Evolutionary conservation across 2,888 invertebrate genomes (phyloP).

Genomic region (Morpho deidamia): DNA sequence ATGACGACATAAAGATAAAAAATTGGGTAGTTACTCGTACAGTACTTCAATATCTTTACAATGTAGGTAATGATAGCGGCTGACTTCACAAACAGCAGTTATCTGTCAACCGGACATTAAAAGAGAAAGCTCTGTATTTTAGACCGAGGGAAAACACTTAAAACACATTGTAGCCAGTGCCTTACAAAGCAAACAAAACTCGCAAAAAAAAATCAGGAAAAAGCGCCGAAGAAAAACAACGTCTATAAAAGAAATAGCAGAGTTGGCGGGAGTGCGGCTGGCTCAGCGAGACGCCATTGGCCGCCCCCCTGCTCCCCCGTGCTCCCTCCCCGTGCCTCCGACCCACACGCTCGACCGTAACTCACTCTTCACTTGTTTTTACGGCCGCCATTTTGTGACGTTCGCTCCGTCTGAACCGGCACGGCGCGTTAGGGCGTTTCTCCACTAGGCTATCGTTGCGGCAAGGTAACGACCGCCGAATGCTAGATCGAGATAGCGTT

Average conservation of each 20-base stretch:
- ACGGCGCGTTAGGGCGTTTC: slow-evolving; percentile 10
- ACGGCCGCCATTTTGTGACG: slow-evolving; percentile 78
- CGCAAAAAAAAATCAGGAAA: slow-evolving; percentile 69
- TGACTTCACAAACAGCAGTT: slow-evolving; percentile 19
- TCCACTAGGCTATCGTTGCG: slow-evolving; percentile 6
- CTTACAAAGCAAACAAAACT: slow-evolving; percentile 74
- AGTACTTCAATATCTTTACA: slow-evolving; percentile 10
- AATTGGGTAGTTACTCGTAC: not conserved
- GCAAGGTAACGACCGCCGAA: not conserved
- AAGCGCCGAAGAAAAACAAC: slow-evolving; percentile 73
- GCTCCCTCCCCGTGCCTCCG: slow-evolving; percentile 32
- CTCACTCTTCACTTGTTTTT: slow-evolving; percentile 79
- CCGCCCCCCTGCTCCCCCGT: slow-evolving; percentile 36
- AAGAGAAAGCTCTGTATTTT: slow-evolving; percentile 33
- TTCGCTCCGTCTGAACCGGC: slow-evolving; percentile 42
- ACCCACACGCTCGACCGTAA: slow-evolving; percentile 53
- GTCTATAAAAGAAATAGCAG: slow-evolving; percentile 75
- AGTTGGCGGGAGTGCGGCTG: slow-evolving; percentile 68
- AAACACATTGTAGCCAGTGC: slow-evolving; percentile 59
- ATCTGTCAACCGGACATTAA: slow-evolving; percentile 21
- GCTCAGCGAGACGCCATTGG: slow-evolving; percentile 69
- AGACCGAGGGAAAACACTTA: slow-evolving; percentile 52
- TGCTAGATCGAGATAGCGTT: not conserved
- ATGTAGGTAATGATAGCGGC: slow-evolving; percentile 21
- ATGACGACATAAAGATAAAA: not conserved